Evolutionary conservation across 2,888 invertebrate genomes (phyloP), one percentile per base, ranked within the genome.

Genomic region (Entomobrya multifasciata): DNA sequence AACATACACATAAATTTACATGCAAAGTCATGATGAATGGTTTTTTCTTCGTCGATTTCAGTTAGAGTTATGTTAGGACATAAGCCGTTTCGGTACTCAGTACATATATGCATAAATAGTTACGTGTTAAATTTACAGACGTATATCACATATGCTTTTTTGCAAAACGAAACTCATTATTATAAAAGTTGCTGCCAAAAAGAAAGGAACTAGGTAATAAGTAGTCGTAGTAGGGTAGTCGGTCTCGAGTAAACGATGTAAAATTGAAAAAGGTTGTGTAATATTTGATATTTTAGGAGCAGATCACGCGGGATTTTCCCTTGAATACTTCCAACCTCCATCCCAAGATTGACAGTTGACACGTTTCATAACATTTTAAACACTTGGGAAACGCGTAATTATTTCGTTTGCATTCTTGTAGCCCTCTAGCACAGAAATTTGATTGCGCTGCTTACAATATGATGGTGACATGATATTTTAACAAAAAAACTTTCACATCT

Each of bases 261-360:
- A 20, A n/a, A 41, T 62, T 62, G 62, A 3, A 30, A 62, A 30
- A 30, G 62, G 5, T 65, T 11, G 20, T 65, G 41, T 20, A 65
- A 65, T 65, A 41, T 65, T 65, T 3, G 10, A n/a, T n/a, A n/a
- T n/a, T n/a, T n/a, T n/a, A n/a, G n/a, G n/a, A n/a, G n/a, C n/a
- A n/a, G n/a, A n/a, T n/a, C n/a, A n/a, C n/a, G n/a, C n/a, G 20
- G 41, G 65, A 36, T 65, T 65, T 65, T 65, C 20, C 41, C n/a
- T 65, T 65, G 65, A 65, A 36, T 41, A 41, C 20, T 65, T 65
- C 41, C 65, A 65, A 13, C 65, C n/a, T 17, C 41, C 20, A 65
- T 65, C 41, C 36, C 65, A 65, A 65, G 65, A 65, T 65, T 65
- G 65, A 41, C 65, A 65, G 65, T 65, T 65, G 65, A 65, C 65